Evolutionary conservation across 2,797 vertebrate species (phyloP), one percentile per base, ranked within the genome.

Genomic region (Gallinago nigripennis): DNA sequence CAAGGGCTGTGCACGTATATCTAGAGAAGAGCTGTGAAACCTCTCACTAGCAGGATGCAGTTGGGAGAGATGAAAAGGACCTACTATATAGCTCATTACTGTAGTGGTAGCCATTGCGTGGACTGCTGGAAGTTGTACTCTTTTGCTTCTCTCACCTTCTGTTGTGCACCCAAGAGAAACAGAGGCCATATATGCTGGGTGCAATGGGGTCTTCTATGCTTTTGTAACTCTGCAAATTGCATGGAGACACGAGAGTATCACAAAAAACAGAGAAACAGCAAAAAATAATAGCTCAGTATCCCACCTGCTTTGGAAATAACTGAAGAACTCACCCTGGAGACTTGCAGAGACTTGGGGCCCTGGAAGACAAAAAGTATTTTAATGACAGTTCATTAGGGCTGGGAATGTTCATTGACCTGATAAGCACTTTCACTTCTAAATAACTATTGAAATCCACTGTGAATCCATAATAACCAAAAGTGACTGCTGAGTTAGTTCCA

Each of bases 401-500:
- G 63, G 76, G 70, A 79, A n/a, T 2, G 1, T 80, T 82, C 90
- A 61, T 86, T 91, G 81, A 70, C 78, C 60, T 63, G 37, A 66
- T 80, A 90, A 94, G 68, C 15, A 76, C 81, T 93, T 94, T 82
- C 48, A 64, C 35, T 76, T 84, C 80, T 90, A 86, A 79, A 70
- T 68, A 91, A 39, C 70, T 53, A 60, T 77, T 82, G 73, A 91
- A 90, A 92, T 92, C 39, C 51, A 39, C 45, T 69, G 35, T 3
- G 3, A 90, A 70, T 73, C 75, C 53, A 72, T 61, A 71, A 82
- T 16, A 88, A 88, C 41, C 39, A 84, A 80, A 94, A 79, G 73
- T 70, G 45, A 31, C 60, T 95, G 88, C 82, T 92, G 73, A 81
- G 41, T 91, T 92, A 92, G 77, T 92, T 75, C 39, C 83, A 84